Percentiles rank a stretch among this genome's conserved stretches.
These are phyloP conservation scores for Gnathonemus echidnorhynchus DNA, from an alignment of 2,113 vertebrate species.

Conservation along the genomic window DNA sequence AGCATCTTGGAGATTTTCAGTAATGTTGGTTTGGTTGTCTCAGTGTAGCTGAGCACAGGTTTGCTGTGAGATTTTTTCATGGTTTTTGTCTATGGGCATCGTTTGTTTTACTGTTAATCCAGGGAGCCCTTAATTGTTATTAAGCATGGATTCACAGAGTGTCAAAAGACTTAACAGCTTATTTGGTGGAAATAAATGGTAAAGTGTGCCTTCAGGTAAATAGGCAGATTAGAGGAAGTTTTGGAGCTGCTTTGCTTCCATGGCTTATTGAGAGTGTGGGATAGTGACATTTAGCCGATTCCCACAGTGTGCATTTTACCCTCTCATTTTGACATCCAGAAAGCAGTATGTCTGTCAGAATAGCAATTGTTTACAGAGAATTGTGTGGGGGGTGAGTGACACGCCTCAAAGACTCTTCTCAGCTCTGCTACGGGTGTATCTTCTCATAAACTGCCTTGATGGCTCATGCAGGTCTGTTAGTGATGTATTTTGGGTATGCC, in stretches of 20 bases:
- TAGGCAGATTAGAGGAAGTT: constrained; percentile 40
- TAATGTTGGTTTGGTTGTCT: neutral
- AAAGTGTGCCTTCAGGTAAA: constrained; percentile 38
- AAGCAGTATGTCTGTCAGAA: constrained; percentile 54
- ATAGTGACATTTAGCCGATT: constrained; percentile 57
- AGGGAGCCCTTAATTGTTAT: constrained; percentile 11
- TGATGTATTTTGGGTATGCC: neutral
- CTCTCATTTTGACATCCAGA: constrained; percentile 51
- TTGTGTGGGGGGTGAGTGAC: constrained; percentile 35
- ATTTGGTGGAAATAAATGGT: constrained; percentile 24
- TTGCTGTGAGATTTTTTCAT: neutral
- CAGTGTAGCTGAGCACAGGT: neutral
- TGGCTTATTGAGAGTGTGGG: constrained; percentile 55
- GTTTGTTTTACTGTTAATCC: constrained; percentile 15
- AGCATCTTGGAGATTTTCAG: neutral
- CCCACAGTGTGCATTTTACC: constrained; percentile 46
- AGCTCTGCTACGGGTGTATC: constrained; percentile 24
- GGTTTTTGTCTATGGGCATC: neutral
- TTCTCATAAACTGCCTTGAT: neutral
- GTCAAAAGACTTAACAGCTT: constrained; percentile 38
- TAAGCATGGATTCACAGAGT: constrained; percentile 22
- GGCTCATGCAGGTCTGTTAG: neutral
- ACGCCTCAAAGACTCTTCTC: constrained; percentile 37
- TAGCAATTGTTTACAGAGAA: constrained; percentile 32
- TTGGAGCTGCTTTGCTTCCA: constrained; percentile 35